phyloP scores from a whole-genome alignment of 2,113 vertebrate genomes.

The Xenotilapia longispinis region DNA sequence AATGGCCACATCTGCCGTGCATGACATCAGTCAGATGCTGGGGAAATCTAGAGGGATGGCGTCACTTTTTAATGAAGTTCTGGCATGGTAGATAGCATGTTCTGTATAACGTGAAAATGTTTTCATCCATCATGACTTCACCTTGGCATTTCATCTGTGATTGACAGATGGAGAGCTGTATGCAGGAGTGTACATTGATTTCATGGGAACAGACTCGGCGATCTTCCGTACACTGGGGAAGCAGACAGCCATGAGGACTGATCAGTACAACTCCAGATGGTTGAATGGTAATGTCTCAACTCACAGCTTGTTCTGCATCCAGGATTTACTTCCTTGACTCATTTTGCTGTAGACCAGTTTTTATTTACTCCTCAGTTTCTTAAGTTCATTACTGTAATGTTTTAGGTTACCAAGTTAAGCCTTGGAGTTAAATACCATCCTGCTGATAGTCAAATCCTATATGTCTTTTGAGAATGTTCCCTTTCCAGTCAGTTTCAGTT shows the following conservation, averaged over 20 bases:
- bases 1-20: not conserved
- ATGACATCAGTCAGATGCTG: not conserved
- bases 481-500: not conserved
- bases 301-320: conserved; percentile 6
- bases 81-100: not conserved
- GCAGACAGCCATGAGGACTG: conserved; percentile 96
- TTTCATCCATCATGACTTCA: conserved; percentile 5
- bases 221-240: conserved; percentile 97
- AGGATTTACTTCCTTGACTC: not conserved
- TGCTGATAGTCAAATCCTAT: not conserved
- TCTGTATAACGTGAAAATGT: not conserved
- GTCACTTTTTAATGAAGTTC: not conserved
- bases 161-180: conserved; percentile 94
- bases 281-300: conserved; percentile 80
- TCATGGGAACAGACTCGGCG: conserved; percentile 97
- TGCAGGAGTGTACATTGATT: conserved; percentile 95
- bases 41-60: not conserved
- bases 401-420: not conserved
- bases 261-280: conserved; percentile 99
- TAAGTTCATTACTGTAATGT: not conserved
- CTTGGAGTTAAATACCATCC: not conserved
- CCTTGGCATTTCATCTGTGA: conserved; percentile 13
- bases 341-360: not conserved
- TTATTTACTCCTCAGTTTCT: not conserved
- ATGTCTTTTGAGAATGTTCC: conserved; percentile 3